Evolutionary conservation across 23 tunicate species (phyloP).

Genomic region (Trididemnum nubilum): DNA sequence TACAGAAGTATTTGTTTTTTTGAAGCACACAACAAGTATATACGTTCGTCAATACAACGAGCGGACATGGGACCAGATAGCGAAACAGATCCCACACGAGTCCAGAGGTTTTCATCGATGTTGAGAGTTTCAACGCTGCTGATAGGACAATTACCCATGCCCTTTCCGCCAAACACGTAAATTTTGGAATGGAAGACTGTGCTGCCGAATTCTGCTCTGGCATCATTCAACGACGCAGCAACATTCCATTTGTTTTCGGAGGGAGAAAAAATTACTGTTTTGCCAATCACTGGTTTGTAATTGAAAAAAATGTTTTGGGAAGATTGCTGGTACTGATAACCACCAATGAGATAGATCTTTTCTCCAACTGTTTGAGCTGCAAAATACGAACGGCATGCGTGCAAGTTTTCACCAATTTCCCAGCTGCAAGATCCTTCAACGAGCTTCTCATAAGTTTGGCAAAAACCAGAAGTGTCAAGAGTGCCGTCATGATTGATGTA

Average conservation of each 20-base stretch:
- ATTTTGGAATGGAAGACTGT: neutral
- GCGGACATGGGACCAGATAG: neutral
- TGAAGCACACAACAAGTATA: too few relatives aligned
- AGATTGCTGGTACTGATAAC: neutral
- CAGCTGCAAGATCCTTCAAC: neutral
- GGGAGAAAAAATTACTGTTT: neutral
- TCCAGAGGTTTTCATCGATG: neutral
- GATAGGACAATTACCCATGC: neutral
- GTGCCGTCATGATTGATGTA: neutral
- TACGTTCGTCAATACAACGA: too few relatives aligned
- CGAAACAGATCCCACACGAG: neutral
- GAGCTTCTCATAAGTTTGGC: neutral
- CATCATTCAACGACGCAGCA: neutral
- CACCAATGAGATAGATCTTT: conserved; percentile 5
- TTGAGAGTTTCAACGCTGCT: neutral
- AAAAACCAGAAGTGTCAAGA: neutral
- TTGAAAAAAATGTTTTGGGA: neutral
- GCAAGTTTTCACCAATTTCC: neutral
- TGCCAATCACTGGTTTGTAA: neutral
- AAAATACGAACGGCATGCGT: neutral
- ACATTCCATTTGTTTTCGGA: neutral
- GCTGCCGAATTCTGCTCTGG: neutral
- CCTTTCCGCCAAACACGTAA: neutral
- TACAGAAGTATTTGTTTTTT: too few relatives aligned
- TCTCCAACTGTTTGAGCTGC: neutral